Percentiles rank a stretch among this genome's conserved stretches.
These are phyloP conservation scores for Drosophila imparisetae DNA, from an alignment of 2,888 invertebrate species.

Conservation along the genomic window DNA sequence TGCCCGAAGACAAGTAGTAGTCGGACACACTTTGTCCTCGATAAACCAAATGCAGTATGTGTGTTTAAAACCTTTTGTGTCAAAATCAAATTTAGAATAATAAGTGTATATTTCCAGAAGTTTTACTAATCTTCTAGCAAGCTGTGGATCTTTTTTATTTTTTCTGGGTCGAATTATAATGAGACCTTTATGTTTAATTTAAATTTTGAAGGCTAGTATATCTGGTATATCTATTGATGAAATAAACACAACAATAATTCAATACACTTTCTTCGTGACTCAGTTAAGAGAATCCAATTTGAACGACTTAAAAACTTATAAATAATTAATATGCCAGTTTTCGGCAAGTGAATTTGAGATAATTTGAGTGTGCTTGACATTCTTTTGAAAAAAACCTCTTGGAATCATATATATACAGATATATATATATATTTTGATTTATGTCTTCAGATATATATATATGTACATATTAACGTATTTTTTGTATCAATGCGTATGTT, in stretches of 20 bases:
- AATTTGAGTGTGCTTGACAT: slow-evolving; percentile 18
- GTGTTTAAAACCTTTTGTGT: neutral
- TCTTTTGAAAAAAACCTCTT: neutral
- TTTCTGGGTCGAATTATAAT: neutral
- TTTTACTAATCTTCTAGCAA: neutral
- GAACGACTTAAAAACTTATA: neutral
- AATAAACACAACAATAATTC: neutral
- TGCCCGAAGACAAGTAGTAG: slow-evolving; percentile 40
- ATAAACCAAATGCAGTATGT: neutral
- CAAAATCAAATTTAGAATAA: neutral
- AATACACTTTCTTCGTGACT: neutral
- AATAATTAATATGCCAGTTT: slow-evolving; percentile 4
- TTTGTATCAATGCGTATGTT: slow-evolving; percentile 6
- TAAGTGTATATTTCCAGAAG: neutral
- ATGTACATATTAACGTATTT: slow-evolving; percentile 18
- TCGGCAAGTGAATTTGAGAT: slow-evolving; percentile 10
- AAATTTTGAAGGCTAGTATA: too few relatives aligned
- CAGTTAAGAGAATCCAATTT: slow-evolving; percentile 2
- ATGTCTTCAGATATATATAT: neutral
- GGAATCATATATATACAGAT: neutral
- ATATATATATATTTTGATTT: slow-evolving; percentile 8
- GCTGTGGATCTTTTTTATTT: neutral
- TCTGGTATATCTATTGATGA: neutral
- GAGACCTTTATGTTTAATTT: neutral
- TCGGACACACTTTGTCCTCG: neutral